Evolutionary conservation across 2,113 vertebrate species (phyloP).

Genomic region (Brachypteracias leptosomus): DNA sequence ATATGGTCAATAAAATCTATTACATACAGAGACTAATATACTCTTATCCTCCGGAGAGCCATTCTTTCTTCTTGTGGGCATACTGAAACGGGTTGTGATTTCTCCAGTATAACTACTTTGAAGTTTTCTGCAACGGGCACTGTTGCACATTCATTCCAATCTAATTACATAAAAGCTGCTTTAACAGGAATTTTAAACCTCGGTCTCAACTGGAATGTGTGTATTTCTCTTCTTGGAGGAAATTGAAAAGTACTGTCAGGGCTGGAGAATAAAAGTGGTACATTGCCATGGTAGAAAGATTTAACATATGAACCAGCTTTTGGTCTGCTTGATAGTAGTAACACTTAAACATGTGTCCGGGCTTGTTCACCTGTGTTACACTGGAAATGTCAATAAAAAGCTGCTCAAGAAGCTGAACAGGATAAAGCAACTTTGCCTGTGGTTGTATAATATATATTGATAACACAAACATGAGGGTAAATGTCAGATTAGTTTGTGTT

Average conservation of each 20-base stretch:
- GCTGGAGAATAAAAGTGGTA: constrained; percentile 12
- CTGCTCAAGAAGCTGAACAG: background rate
- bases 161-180: constrained; percentile 60
- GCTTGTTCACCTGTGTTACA: background rate
- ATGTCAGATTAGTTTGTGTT: background rate
- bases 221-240: background rate
- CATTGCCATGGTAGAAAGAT: background rate
- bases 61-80: constrained; percentile 62
- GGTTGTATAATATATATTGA: background rate
- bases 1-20: constrained; percentile 81
- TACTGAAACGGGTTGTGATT: constrained; percentile 42
- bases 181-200: constrained; percentile 54
- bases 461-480: background rate
- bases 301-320: background rate
- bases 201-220: constrained; percentile 28
- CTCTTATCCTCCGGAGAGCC: constrained; percentile 60
- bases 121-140: constrained; percentile 45
- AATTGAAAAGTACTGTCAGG: constrained; percentile 24
- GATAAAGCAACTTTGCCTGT: background rate
- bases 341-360: background rate
- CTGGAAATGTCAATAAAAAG: background rate
- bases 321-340: background rate
- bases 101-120: constrained; percentile 40
- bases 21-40: constrained; percentile 69
- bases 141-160: constrained; percentile 47